Evolutionary conservation across 2,888 invertebrate genomes (phyloP).

Genomic region (Chorisops tibialis): DNA sequence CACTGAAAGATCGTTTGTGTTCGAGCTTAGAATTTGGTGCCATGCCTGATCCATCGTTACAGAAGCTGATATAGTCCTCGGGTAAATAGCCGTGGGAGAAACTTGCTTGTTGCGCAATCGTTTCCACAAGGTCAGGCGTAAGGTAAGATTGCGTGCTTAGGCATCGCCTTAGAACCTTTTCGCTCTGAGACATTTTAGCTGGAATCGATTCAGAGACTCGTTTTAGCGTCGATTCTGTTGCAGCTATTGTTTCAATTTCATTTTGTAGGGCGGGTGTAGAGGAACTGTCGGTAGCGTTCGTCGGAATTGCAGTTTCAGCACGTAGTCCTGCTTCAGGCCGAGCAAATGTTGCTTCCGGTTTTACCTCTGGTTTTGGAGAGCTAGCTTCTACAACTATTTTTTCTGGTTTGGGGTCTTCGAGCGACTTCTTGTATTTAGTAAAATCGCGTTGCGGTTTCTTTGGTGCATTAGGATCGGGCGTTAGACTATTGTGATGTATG

Average conservation of each 20-base stretch:
- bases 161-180: constrained; percentile 29
- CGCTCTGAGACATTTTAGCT: constrained; percentile 22
- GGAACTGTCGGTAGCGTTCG: too few relatives aligned
- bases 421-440: constrained; percentile 31
- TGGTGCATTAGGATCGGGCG: constrained; percentile 30
- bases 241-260: not conserved
- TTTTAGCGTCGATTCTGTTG: not conserved
- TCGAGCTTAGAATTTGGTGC: constrained; percentile 34
- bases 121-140: constrained; percentile 32
- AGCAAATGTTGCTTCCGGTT: too few relatives aligned
- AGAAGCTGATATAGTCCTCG: constrained; percentile 18
- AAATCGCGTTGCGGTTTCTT: constrained; percentile 38
- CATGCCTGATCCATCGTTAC: constrained; percentile 33
- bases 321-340: too few relatives aligned
- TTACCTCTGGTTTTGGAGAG: not conserved
- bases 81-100: constrained; percentile 25
- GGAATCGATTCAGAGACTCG: not conserved
- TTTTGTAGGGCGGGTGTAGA: not conserved
- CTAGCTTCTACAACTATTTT: not conserved
- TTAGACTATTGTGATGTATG: constrained; percentile 1
- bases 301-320: too few relatives aligned
- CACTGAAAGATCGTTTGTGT: constrained; percentile 18
- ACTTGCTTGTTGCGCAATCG: constrained; percentile 32
- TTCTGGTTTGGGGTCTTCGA: not conserved
- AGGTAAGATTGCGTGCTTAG: constrained; percentile 34